Conservation (phyloP, 2,113 vertebrate genomes). For the Oenanthe oenanthe region DNA sequence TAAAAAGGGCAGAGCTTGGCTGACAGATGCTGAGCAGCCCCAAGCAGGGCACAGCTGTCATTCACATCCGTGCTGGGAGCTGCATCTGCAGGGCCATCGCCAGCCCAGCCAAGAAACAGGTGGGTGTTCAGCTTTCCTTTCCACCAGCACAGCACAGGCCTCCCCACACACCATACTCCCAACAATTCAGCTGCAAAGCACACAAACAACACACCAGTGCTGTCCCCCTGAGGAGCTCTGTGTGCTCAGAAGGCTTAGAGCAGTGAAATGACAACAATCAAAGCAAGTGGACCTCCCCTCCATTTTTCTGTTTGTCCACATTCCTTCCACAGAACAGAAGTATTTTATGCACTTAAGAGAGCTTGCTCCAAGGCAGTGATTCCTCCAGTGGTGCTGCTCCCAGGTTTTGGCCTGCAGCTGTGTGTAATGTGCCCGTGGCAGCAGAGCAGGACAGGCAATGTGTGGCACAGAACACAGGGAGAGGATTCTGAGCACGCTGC, state of each 20-base stretch:
- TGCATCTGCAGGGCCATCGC: not conserved
- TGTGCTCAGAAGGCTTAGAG: not conserved
- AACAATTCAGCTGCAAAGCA: not conserved
- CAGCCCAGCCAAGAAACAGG: not conserved
- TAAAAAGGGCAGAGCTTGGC: rapidly evolving
- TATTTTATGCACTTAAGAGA: not conserved
- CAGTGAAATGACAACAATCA: not conserved
- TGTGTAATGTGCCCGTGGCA: rapidly evolving
- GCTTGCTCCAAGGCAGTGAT: not conserved
- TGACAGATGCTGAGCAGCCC: not conserved
- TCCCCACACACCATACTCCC: not conserved
- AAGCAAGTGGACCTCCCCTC: not conserved
- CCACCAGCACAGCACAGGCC: not conserved
- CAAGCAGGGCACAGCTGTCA: not conserved
- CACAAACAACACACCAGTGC: not conserved
- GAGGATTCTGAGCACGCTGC: not conserved
- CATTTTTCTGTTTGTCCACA: rapidly evolving
- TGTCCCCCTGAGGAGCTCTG: not conserved
- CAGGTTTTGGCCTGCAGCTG: not conserved
- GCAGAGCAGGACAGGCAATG: not conserved
- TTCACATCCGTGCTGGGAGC: not conserved
- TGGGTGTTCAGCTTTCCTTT: not conserved
- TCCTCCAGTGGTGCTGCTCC: not conserved
- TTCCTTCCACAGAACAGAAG: not conserved
- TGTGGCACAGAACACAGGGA: rapidly evolving